Base-by-base conservation (phyloP, 2,888 invertebrate species). In the Caenorhabditis virilis region DNA sequence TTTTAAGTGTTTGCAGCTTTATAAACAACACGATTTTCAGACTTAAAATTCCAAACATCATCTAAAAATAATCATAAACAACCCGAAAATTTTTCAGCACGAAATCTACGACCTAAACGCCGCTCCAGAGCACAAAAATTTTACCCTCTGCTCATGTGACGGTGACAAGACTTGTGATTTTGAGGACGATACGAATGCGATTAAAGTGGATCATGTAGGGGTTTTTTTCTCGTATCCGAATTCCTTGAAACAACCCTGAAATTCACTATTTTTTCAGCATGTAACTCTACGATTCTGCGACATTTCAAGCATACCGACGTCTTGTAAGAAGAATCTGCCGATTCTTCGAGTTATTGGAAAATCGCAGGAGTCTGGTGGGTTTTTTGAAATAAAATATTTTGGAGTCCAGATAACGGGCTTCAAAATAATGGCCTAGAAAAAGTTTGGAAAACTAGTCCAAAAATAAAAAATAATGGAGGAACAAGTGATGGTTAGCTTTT, bases 181-280 rank as follows among this genome's bases (percentile, higher is more conserved):
- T 47, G 59, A 64, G 16, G 48, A 48, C 11, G 64, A 58, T 6
- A 22, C 46, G n/a, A 64, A 64, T 16, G 46, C 30, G n/a, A 54
- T 64, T 26, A 58, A 59, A 51, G 55, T 64, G 20, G 64, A 64
- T 48, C 53, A 58, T 47, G 64, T 64, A 54, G 47, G 64, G 41
- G 20, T 33, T 27, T 41, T 27, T 39, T 39, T 25, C 26, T 18
- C 18, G 11, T 42, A 6, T 42, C 13, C 22, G 6, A 25, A 16
- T 18, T n/a, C 23, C 30, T 9, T 13, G 13, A 13, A 30, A 30
- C 6, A 30, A 30, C 6, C 13, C 30, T 30, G 30, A 36, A 49
- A 20, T 36, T n/a, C 6, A n/a, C 16, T 38, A 6, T 33, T 18
- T 11, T 59, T 59, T 5, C 43, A 64, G 64, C 64, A 64, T 57